These are phyloP conservation scores for Kryptolebias ocellatus DNA, from an alignment of 2,797 vertebrate species.

Conservation along the genomic window DNA sequence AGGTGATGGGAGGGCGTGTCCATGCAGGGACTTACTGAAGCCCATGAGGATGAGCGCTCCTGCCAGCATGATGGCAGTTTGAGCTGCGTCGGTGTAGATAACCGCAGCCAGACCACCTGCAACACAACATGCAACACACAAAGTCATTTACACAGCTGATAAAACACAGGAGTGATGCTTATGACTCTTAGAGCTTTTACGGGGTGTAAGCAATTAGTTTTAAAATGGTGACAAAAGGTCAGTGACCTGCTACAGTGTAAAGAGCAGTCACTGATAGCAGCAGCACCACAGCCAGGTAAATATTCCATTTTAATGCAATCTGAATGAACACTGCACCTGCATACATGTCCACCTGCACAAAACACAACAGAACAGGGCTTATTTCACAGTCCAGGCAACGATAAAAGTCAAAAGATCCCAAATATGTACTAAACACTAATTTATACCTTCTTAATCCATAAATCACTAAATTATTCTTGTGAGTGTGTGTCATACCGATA, in stretches of 20 bases:
- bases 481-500: constrained; percentile 85
- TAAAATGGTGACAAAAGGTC: background rate
- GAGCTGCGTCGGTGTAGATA: constrained; percentile 95
- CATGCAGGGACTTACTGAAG: constrained; percentile 87
- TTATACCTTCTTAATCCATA: background rate
- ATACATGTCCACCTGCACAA: constrained; percentile 92
- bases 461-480: background rate
- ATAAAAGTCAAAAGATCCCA: background rate
- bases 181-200: background rate
- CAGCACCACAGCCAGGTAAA: constrained; percentile 89
- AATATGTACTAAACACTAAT: background rate
- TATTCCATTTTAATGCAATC: constrained; percentile 91
- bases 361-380: background rate
- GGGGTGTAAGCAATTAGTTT: no score
- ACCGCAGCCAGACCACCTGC: constrained; percentile 96
- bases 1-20: background rate
- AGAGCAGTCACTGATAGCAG: constrained; percentile 90
- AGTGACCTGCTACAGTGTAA: constrained; percentile 92
- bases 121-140: constrained; percentile 16
- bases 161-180: background rate
- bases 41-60: constrained; percentile 91
- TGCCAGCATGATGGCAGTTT: constrained; percentile 91
- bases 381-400: background rate
- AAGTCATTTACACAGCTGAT: background rate
- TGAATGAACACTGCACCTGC: constrained; percentile 96